phyloP scores from a whole-genome alignment of 2,888 invertebrate species.

The Penaeus monodon region DNA sequence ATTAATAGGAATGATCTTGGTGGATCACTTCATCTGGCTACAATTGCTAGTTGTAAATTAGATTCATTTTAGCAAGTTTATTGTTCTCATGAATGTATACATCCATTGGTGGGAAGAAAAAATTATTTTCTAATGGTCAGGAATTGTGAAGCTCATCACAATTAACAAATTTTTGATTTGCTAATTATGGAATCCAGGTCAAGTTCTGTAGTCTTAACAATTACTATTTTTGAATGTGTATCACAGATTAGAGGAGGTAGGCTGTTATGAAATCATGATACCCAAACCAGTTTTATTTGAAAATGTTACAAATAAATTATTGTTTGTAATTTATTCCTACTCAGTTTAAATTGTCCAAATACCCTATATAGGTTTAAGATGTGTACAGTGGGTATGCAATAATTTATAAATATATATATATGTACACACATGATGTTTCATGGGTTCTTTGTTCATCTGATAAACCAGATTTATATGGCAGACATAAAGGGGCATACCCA shows the following conservation, averaged over 20 bases:
- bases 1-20: conserved; percentile 30
- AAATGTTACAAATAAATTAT: background rate
- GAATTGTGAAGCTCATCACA: conserved; percentile 13
- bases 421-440: background rate
- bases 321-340: background rate
- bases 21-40: background rate
- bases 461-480: conserved; percentile 1
- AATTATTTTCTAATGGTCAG: conserved; percentile 26
- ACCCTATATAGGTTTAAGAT: conserved; percentile 15
- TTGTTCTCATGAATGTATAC: conserved; percentile 29
- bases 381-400: conserved; percentile 30
- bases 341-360: conserved; percentile 12
- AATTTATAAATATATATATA: conserved; percentile 21
- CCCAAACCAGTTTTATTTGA: too few relatives aligned
- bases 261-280: background rate
- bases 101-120: background rate
- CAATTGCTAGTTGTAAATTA: conserved; percentile 9
- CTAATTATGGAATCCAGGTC: too few relatives aligned
- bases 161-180: background rate
- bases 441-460: background rate
- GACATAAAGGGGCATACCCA: conserved; percentile 4
- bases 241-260: background rate
- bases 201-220: too few relatives aligned
- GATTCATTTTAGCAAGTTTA: conserved; percentile 5
- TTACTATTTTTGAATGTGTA: background rate